Evolutionary conservation across 1,140 invertebrate species (phyloP).

Genomic region (Calycopis cecrops): DNA sequence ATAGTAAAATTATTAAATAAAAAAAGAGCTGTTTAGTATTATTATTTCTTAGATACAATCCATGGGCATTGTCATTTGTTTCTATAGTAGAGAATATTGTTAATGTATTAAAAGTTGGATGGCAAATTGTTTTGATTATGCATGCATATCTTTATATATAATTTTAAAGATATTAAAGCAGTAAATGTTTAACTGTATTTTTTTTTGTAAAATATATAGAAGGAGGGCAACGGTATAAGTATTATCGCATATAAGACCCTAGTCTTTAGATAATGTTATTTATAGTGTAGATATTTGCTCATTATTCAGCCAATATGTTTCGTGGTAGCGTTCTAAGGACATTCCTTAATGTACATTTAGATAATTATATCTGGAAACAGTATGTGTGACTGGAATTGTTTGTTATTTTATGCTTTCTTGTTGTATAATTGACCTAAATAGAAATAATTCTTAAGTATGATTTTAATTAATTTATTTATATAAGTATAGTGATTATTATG

Average conservation of each 20-base stretch:
- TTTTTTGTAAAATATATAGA: constrained; percentile 38
- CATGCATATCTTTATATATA: too few species aligned
- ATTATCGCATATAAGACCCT: constrained; percentile 52
- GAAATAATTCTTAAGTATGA: constrained; percentile 15
- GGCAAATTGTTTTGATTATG: too few species aligned
- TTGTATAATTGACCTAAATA: constrained; percentile 16
- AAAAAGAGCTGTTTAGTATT: too few species aligned
- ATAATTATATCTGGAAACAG: constrained; percentile 30
- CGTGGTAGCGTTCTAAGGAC: constrained; percentile 32
- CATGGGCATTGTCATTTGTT: too few species aligned
- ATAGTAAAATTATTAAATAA: too few species aligned
- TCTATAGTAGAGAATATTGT: too few species aligned
- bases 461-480: constrained; percentile 16
- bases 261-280: constrained; percentile 60
- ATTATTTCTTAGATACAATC: too few species aligned
- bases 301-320: constrained; percentile 36
- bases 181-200: constrained; percentile 25
- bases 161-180: too few species aligned
- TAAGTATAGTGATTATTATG: constrained; percentile 16
- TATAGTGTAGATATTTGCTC: constrained; percentile 52
- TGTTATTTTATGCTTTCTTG: constrained; percentile 30
- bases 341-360: constrained; percentile 13
- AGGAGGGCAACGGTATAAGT: constrained; percentile 32
- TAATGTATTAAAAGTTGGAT: too few species aligned
- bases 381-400: constrained; percentile 24